These are phyloP conservation scores for Prostheceraeus crozeri DNA, from an alignment of 2,888 invertebrate genomes.

Conservation along the genomic window DNA sequence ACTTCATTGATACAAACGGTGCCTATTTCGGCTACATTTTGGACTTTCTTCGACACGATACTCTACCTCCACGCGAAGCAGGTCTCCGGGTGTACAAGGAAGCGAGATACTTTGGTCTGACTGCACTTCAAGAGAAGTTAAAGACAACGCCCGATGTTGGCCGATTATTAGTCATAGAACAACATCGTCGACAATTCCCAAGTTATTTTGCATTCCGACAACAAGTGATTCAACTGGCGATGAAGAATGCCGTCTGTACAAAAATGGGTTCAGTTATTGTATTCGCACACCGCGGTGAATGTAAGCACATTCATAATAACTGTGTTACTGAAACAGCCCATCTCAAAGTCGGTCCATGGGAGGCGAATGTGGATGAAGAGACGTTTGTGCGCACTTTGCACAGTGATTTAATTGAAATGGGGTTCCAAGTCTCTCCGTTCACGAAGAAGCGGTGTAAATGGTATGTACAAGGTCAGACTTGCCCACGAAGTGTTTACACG, in stretches of 20 bases:
- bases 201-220: slow-evolving; percentile 44
- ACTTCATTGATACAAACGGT: slow-evolving; percentile 52
- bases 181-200: slow-evolving; percentile 50
- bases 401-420: slow-evolving; percentile 48
- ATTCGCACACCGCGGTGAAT: slow-evolving; percentile 48
- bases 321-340: slow-evolving; percentile 51
- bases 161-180: slow-evolving; percentile 45
- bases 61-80: slow-evolving; percentile 47
- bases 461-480: slow-evolving; percentile 52
- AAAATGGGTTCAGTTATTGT: slow-evolving; percentile 49
- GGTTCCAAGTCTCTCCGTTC: slow-evolving; percentile 47
- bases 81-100: slow-evolving; percentile 47
- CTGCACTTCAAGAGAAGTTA: slow-evolving; percentile 46
- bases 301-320: slow-evolving; percentile 48
- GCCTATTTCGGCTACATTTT: slow-evolving; percentile 48
- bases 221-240: slow-evolving; percentile 46
- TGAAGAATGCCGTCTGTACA: slow-evolving; percentile 47
- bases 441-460: slow-evolving; percentile 49
- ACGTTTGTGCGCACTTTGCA: slow-evolving; percentile 48
- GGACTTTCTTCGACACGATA: slow-evolving; percentile 49
- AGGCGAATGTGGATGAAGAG: slow-evolving; percentile 48
- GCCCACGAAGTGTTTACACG: slow-evolving; percentile 48
- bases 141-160: slow-evolving; percentile 47
- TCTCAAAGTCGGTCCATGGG: slow-evolving; percentile 50
- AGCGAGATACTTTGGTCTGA: slow-evolving; percentile 50